Percentiles rank a stretch among this genome's conserved stretches.
These are phyloP conservation scores for Paralichthys olivaceus DNA, from an alignment of 2,113 vertebrate species.

Conservation along the genomic window DNA sequence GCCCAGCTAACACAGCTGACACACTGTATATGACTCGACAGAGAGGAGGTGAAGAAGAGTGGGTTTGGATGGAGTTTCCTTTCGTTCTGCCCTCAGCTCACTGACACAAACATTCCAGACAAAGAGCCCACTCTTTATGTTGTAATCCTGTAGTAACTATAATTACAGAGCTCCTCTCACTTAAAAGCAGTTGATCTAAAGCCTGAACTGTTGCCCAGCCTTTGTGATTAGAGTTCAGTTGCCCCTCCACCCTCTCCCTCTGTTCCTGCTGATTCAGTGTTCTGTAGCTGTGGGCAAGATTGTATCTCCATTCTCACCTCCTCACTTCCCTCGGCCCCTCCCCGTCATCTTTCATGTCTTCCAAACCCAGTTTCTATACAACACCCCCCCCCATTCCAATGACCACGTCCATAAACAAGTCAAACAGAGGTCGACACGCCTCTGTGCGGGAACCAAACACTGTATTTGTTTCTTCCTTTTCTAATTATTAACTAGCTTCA, in stretches of 20 bases:
- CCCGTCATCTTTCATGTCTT: slow-evolving; percentile 45
- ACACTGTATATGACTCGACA: not conserved
- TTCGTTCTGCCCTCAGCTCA: not conserved
- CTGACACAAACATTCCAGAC: slow-evolving; percentile 14
- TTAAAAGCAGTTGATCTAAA: slow-evolving; percentile 56
- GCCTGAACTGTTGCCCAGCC: slow-evolving; percentile 29
- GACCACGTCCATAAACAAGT: slow-evolving; percentile 46
- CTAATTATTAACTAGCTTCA: slow-evolving; percentile 5
- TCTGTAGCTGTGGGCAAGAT: slow-evolving; percentile 38
- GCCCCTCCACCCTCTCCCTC: not conserved
- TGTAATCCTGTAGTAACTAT: slow-evolving; percentile 36
- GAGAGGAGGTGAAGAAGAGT: not conserved
- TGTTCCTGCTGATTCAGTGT: slow-evolving; percentile 18
- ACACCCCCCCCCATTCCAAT: not conserved
- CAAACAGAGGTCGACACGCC: slow-evolving; percentile 27
- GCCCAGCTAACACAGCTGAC: too few species aligned
- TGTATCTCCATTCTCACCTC: slow-evolving; percentile 37
- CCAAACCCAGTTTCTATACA: slow-evolving; percentile 28
- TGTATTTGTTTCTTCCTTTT: not conserved
- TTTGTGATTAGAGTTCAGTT: slow-evolving; percentile 55
- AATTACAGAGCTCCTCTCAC: slow-evolving; percentile 59
- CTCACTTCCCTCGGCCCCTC: slow-evolving; percentile 39
- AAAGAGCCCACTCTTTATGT: slow-evolving; percentile 7
- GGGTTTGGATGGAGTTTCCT: not conserved
- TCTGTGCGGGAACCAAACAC: slow-evolving; percentile 11